Percentiles rank a stretch among this genome's conserved stretches.
Conservation (phyloP, 2,113 vertebrate species). For the Lynx canadensis region DNA sequence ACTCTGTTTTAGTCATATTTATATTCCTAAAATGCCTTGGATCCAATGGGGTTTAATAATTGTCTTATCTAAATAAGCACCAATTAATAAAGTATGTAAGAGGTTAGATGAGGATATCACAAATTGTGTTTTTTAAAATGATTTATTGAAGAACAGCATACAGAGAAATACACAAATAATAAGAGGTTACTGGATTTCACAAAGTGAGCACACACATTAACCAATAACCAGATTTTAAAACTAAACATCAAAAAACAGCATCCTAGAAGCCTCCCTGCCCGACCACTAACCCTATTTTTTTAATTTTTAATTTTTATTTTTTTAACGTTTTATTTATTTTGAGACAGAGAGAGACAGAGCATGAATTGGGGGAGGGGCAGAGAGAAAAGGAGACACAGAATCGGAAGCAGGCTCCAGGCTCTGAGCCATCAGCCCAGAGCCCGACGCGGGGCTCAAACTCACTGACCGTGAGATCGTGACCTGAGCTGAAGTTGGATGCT, state of each 20-base stretch:
- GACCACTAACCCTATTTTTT: not conserved
- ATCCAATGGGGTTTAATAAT: not conserved
- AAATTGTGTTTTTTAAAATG: not conserved
- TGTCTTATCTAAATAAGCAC: slow-evolving; percentile 6
- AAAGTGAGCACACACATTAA: not conserved
- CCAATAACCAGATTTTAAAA: not conserved
- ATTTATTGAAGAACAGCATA: not conserved
- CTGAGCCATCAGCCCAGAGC: no score
- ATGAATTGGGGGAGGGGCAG: no score
- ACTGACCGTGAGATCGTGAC: no score
- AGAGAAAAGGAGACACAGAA: no score
- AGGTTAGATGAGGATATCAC: not conserved
- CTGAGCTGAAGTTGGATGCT: no score
- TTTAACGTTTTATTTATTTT: no score
- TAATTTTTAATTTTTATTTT: no score
- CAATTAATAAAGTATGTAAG: not conserved
- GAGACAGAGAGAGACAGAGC: no score
- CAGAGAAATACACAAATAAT: slow-evolving; percentile 14
- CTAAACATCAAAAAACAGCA: not conserved
- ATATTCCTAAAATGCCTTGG: not conserved
- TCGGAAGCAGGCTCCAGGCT: no score
- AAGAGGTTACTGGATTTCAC: slow-evolving; percentile 3
- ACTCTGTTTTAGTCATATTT: not conserved
- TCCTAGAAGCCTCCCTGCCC: not conserved
- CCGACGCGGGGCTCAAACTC: no score